Evolutionary conservation across 2,797 vertebrate genomes (phyloP), one percentile per base, ranked within the genome.

Genomic region (Poeciliopsis paucimaculata): DNA sequence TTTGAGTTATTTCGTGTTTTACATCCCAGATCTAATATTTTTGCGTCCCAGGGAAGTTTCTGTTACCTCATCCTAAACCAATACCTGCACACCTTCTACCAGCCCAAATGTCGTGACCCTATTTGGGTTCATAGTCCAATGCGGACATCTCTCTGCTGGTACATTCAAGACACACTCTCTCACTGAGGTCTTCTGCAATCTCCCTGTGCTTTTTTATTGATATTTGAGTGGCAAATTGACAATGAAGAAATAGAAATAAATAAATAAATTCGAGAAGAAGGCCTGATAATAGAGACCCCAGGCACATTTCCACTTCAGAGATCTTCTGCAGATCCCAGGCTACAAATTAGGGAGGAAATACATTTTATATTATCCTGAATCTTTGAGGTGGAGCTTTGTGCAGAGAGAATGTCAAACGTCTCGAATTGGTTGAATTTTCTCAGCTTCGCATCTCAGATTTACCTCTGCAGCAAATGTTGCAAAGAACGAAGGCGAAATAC

Each of bases 171-270:
- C 57, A 83, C 80, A 79, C 72, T 88, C 78, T 66, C 72, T 89
- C 83, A 89, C 88, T 85, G 86, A 91, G 87, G 77, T 49, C 11
- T 49, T 75, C 62, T n/a, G 73, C 51, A 72, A 60, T 1, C 20
- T 68, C 23, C 72, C 13, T 70, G 5, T 78, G 79, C 36, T 75
- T 45, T 53, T 79, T 10, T 80, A 51, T 83, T 90, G 82, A 80
- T 78, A 85, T 85, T 60, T 80, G 78, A 2, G 39, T 78, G 76
- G 80, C 90, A 86, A 90, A 90, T 88, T 85, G 87, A 88, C 77
- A 76, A 72, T 88, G 84, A 90, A 91, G 82, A 36, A 72, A 83
- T 83, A 13, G 78, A 75, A 51, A 51, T 2, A 23, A 20, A 73
- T 82, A 82, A 76, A 77, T 49, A 36, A 75, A 81, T 82, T 83